Percentiles rank a stretch among this genome's conserved stretches.
These are phyloP conservation scores for Lepus americanus DNA, from an alignment of 2,113 vertebrate species.

Conservation along the genomic window DNA sequence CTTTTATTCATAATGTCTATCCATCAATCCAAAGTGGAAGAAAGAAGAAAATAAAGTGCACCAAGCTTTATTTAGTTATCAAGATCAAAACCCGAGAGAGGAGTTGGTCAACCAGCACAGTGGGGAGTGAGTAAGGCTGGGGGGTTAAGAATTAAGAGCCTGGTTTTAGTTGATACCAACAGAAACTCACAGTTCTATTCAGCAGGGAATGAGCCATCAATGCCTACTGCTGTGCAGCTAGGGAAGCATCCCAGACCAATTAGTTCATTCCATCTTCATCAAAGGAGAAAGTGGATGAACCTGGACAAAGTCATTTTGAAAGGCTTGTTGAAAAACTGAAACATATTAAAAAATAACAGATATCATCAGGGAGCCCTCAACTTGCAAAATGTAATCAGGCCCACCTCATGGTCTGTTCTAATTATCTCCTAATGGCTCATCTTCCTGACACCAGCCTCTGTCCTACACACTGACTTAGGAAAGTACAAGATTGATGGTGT, in stretches of 20 bases:
- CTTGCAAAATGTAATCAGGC: background rate
- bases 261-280: background rate
- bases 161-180: background rate
- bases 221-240: background rate
- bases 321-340: background rate
- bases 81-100: constrained; percentile 51
- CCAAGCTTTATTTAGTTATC: constrained; percentile 43
- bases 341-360: background rate
- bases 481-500: background rate
- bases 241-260: background rate
- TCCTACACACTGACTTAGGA: background rate
- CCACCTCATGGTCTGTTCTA: background rate
- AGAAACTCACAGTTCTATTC: background rate
- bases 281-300: background rate
- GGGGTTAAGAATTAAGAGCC: background rate
- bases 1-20: constrained; percentile 60
- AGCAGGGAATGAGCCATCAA: background rate
- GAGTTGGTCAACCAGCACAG: constrained; percentile 45
- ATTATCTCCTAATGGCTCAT: background rate
- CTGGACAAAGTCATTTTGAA: background rate
- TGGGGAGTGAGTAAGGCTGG: background rate
- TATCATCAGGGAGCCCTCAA: background rate
- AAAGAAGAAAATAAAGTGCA: constrained; percentile 53
- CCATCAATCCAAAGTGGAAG: background rate
- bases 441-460: background rate